A percentile compares a stretch with the other conserved stretches of the same genome.
Conservation (phyloP, 2,797 vertebrate genomes). For the Melanotaenia parkinsoni region DNA sequence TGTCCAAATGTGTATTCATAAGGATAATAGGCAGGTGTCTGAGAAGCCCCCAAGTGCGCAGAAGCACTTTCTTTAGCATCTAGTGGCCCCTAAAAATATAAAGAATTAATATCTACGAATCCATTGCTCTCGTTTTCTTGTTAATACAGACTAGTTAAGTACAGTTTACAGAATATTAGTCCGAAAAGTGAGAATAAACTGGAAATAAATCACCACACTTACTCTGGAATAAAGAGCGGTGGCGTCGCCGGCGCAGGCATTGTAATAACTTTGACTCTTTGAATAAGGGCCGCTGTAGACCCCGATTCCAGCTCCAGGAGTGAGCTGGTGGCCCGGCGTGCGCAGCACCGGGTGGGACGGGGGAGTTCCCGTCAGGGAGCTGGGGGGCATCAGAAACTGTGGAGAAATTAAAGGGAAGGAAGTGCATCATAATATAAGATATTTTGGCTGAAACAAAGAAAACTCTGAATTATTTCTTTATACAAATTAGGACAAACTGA, state of each 20-base stretch:
- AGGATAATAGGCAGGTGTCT: slow-evolving; percentile 88
- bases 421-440: background rate
- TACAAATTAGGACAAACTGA: background rate
- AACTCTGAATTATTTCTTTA: background rate
- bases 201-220: slow-evolving; percentile 39
- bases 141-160: background rate
- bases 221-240: slow-evolving; percentile 92
- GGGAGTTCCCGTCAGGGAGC: slow-evolving; percentile 87
- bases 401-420: background rate
- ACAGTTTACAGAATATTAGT: background rate
- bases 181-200: background rate
- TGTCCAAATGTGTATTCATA: slow-evolving; percentile 93
- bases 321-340: slow-evolving; percentile 90
- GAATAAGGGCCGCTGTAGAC: slow-evolving; percentile 89
- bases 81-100: slow-evolving; percentile 86
- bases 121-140: background rate
- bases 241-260: slow-evolving; percentile 88
- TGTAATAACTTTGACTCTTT: slow-evolving; percentile 90
- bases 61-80: slow-evolving; percentile 89
- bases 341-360: slow-evolving; percentile 88
- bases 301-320: slow-evolving; percentile 86
- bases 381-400: slow-evolving; percentile 93
- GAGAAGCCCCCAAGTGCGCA: slow-evolving; percentile 86
- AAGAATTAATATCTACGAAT: slow-evolving; percentile 3
- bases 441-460: background rate